Evolutionary conservation across 2,888 invertebrate species (phyloP).

Genomic region (Petrophora chlorosata): DNA sequence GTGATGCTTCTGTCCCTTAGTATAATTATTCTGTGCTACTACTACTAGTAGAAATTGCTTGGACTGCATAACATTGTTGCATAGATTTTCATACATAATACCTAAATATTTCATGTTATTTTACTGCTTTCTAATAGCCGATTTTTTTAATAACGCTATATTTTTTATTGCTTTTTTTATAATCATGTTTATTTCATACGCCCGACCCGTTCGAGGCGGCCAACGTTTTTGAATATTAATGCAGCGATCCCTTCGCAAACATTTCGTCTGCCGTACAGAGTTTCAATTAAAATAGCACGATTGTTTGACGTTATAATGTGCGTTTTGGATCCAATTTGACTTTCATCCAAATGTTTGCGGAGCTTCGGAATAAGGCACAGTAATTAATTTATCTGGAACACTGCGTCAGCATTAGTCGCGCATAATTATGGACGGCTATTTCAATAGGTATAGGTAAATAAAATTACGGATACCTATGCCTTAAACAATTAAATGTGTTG

Average conservation of each 20-base stretch:
- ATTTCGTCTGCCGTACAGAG: constrained; percentile 47
- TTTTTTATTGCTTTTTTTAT: no score
- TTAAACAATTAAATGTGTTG: no score
- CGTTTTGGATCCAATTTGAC: constrained; percentile 38
- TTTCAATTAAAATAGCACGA: constrained; percentile 48
- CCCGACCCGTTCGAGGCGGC: constrained; percentile 16
- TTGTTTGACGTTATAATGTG: constrained; percentile 33
- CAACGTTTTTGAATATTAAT: constrained; percentile 23
- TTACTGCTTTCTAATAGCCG: no score
- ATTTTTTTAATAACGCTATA: no score
- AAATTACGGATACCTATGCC: no score
- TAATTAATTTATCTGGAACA: neutral
- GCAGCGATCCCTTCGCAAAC: constrained; percentile 46
- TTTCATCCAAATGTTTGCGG: constrained; percentile 21
- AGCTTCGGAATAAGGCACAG: constrained; percentile 23
- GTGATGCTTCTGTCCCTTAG: no score
- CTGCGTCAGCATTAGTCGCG: neutral
- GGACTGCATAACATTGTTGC: no score
- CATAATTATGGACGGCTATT: neutral
- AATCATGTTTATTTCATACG: neutral
- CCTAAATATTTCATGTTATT: no score
- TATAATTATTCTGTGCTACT: no score
- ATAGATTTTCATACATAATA: no score
- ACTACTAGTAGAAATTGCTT: no score
- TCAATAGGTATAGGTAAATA: neutral